Evolutionary conservation across 1,140 invertebrate species (phyloP).

Genomic region (Drosophila neocordata): DNA sequence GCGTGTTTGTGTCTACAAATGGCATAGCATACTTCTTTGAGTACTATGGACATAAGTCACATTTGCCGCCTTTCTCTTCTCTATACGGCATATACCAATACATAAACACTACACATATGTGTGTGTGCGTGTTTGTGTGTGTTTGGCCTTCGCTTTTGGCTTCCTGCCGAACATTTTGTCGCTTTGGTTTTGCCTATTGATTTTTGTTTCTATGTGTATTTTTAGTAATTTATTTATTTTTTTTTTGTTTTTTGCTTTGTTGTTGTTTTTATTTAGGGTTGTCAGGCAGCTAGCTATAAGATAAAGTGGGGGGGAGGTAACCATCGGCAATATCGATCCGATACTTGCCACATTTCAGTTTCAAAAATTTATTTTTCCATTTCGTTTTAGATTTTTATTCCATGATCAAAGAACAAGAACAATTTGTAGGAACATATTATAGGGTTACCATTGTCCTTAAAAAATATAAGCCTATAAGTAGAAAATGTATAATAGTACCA

Average conservation of each 20-base stretch:
- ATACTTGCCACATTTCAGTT: too few relatives aligned
- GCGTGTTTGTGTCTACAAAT: constrained; percentile 38
- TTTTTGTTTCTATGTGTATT: constrained; percentile 5
- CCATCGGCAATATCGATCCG: too few relatives aligned
- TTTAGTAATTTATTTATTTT: constrained; percentile 5
- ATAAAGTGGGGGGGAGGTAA: too few relatives aligned
- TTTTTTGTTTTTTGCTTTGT: constrained; percentile 9
- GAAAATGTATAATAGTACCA: too few relatives aligned
- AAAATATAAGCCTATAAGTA: too few relatives aligned
- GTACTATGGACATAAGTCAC: constrained; percentile 17
- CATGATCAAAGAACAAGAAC: too few relatives aligned
- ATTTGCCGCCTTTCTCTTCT: constrained; percentile 3
- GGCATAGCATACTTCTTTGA: constrained; percentile 68
- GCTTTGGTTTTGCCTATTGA: constrained; percentile 16
- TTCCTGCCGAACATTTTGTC: constrained; percentile 13
- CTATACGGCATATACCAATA: too few relatives aligned
- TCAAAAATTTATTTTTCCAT: too few relatives aligned
- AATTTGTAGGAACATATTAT: too few relatives aligned
- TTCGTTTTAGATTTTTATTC: too few relatives aligned
- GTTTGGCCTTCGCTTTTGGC: background rate
- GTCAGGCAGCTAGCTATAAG: background rate
- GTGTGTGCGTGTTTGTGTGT: background rate
- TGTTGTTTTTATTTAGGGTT: background rate
- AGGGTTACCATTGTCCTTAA: too few relatives aligned
- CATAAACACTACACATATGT: too few relatives aligned